phyloP scores from a whole-genome alignment of 64 coral and sea anemone species.

The Anthopleura sola region DNA sequence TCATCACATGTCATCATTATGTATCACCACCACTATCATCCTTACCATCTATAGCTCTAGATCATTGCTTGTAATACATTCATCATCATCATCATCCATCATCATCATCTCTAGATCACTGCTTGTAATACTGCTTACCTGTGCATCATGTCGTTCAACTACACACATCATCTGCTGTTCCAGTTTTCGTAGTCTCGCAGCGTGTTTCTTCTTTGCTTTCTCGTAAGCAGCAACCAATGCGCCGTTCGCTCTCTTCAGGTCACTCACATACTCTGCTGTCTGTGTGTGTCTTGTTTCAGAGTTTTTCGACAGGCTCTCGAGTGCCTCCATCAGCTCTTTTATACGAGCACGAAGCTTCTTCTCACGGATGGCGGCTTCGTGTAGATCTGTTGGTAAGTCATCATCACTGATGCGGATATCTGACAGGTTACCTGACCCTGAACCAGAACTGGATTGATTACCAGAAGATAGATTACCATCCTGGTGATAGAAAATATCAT shows the following conservation, averaged over 20 bases:
- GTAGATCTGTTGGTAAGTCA: conserved; percentile 71
- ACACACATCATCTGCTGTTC: conserved; percentile 95
- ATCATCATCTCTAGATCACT: too few relatives aligned
- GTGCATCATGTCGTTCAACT: conserved; percentile 94
- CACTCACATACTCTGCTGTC: conserved; percentile 94
- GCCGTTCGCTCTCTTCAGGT: conserved; percentile 92
- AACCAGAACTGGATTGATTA: conserved; percentile 35
- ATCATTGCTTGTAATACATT: too few relatives aligned
- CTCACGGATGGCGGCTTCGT: conserved; percentile 79
- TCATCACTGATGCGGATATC: conserved; percentile 77
- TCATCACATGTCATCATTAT: too few relatives aligned
- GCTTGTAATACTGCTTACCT: conserved; percentile 58
- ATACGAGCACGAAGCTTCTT: conserved; percentile 87
- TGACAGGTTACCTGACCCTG: conserved; percentile 72
- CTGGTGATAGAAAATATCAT: not conserved
- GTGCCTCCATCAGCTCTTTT: conserved; percentile 81
- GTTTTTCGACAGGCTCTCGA: conserved; percentile 86
- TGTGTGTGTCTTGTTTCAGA: conserved; percentile 87
- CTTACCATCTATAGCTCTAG: too few relatives aligned
- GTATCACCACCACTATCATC: too few relatives aligned
- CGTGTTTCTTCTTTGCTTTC: conserved; percentile 96
- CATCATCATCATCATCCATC: too few relatives aligned
- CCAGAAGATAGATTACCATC: conserved; percentile 69
- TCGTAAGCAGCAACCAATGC: conserved; percentile 95
- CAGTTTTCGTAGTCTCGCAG: conserved; percentile 73